Percentiles rank a stretch among this genome's conserved stretches.
phyloP scores from a whole-genome alignment of 2,888 invertebrate species.

The Conomelus anceps region DNA sequence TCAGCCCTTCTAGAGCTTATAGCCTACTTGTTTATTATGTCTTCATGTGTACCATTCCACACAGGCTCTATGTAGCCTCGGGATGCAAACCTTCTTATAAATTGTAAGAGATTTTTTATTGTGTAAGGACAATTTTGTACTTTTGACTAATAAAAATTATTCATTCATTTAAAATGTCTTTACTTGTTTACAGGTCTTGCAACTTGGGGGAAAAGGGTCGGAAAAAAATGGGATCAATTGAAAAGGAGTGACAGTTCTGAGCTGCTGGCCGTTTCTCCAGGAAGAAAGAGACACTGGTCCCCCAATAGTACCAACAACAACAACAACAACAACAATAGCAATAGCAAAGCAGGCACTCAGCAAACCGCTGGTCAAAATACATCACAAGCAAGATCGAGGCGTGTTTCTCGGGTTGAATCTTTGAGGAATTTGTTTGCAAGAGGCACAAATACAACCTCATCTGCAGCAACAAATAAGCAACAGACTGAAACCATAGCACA shows the following conservation, averaged over 20 bases:
- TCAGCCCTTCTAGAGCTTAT: no score
- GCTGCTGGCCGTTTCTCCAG: constrained; percentile 43
- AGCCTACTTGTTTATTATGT: no score
- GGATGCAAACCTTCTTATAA: no score
- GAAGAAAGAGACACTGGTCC: constrained; percentile 45
- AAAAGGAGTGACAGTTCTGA: constrained; percentile 54
- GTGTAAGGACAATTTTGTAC: no score
- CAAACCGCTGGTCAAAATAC: constrained; percentile 27
- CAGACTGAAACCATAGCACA: constrained; percentile 34
- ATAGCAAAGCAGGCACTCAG: constrained; percentile 11
- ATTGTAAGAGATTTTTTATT: background rate
- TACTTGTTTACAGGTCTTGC: constrained; percentile 46
- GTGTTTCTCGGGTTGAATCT: constrained; percentile 50
- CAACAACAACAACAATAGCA: background rate
- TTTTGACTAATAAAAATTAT: no score
- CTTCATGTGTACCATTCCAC: no score
- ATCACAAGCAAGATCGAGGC: constrained; percentile 33
- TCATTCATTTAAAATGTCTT: no score
- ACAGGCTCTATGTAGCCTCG: no score
- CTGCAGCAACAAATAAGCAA: constrained; percentile 32
- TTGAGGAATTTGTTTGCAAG: constrained; percentile 47
- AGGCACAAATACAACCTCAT: constrained; percentile 33
- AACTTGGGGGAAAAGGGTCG: constrained; percentile 54
- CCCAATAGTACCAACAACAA: constrained; percentile 36
- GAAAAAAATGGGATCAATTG: constrained; percentile 54